phyloP scores from a whole-genome alignment of 2,113 vertebrate genomes.

The Corythornis cristatus region DNA sequence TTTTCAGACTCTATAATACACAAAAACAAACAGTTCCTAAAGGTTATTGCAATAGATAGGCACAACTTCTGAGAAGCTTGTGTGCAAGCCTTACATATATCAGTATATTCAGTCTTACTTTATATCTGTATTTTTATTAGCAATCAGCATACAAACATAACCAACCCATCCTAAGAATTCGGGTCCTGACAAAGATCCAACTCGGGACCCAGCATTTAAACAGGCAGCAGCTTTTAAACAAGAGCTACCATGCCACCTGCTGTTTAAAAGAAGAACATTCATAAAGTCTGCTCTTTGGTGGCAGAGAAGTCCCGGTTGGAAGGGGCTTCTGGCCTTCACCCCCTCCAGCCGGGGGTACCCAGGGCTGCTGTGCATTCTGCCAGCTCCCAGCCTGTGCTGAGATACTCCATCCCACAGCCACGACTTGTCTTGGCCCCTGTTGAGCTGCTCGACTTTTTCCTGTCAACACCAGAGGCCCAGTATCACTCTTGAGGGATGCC shows the following conservation, averaged over 20 bases:
- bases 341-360: background rate
- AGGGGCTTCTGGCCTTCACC: background rate
- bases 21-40: background rate
- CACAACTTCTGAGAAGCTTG: background rate
- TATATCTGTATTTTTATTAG: background rate
- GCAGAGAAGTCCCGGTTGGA: background rate
- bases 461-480: accelerated
- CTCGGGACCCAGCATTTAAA: accelerated
- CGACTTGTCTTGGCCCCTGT: background rate
- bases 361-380: background rate
- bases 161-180: background rate
- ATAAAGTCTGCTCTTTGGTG: accelerated
- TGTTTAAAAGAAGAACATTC: background rate
- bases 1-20: background rate
- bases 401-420: background rate
- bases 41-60: background rate
- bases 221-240: background rate
- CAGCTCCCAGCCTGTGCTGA: no score
- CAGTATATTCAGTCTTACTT: background rate
- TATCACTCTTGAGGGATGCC: background rate
- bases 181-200: background rate
- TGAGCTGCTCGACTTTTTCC: background rate
- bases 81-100: background rate
- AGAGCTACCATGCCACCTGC: constrained; percentile 43
- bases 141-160: background rate